Percentiles rank a stretch among this genome's conserved stretches.
Conservation (phyloP, 1,140 invertebrate species). For the Metopolophium dirhodum region DNA sequence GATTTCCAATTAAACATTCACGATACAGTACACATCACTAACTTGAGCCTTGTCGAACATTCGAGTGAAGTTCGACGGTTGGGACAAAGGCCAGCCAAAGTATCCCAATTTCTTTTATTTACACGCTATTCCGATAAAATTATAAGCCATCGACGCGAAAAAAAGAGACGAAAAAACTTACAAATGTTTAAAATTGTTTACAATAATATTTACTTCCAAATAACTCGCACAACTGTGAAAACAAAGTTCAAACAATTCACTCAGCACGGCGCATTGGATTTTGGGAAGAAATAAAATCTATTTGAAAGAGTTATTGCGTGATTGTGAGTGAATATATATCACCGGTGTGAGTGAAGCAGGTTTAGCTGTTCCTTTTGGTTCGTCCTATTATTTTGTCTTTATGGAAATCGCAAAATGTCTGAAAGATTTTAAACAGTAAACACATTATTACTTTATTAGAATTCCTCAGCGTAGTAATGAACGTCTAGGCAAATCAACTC, state of each 20-base stretch:
- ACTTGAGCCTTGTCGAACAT: not conserved
- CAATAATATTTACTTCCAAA: not conserved
- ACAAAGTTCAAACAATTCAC: not conserved
- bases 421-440: not conserved
- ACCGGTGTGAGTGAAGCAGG: not conserved
- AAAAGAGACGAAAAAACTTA: not conserved
- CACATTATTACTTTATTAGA: not conserved
- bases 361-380: not conserved
- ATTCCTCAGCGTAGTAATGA: too few species aligned
- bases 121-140: not conserved
- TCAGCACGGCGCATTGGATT: not conserved
- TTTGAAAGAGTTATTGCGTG: not conserved
- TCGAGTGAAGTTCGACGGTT: not conserved
- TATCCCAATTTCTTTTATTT: not conserved
- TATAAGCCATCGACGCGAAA: not conserved
- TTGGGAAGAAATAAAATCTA: not conserved
- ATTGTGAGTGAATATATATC: not conserved
- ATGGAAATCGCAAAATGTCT: not conserved
- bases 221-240: not conserved
- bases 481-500: too few species aligned
- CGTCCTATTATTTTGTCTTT: not conserved
- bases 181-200: not conserved
- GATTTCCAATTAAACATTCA: not conserved
- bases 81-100: not conserved
- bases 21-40: not conserved